These are phyloP conservation scores for Patagioenas fasciata DNA, from an alignment of 2,113 vertebrate genomes.

Conservation along the genomic window DNA sequence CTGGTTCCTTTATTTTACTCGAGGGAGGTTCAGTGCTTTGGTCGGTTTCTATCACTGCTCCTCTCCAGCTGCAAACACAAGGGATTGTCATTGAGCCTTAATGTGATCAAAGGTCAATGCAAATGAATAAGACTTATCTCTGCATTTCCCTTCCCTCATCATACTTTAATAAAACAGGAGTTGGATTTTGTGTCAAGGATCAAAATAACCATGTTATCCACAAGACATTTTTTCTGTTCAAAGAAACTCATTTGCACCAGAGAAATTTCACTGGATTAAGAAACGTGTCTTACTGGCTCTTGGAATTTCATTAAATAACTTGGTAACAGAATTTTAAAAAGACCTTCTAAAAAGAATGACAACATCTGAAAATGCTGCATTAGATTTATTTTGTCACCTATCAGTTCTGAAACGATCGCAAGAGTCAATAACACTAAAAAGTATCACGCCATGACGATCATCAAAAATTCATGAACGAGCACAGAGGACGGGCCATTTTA, in stretches of 20 bases:
- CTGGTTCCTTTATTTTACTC: conserved; percentile 55
- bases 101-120: neutral
- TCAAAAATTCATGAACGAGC: neutral
- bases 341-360: neutral
- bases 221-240: neutral
- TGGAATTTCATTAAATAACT: neutral
- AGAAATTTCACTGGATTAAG: neutral
- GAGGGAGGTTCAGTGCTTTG: conserved; percentile 76
- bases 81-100: neutral
- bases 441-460: neutral
- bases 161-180: neutral
- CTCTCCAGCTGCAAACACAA: conserved; percentile 79
- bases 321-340: neutral
- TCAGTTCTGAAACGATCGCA: neutral
- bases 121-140: neutral
- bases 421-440: neutral
- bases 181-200: neutral
- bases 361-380: neutral
- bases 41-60: conserved; percentile 83
- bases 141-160: neutral
- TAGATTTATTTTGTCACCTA: neutral
- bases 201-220: neutral
- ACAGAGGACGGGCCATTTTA: neutral
- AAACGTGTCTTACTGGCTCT: neutral
- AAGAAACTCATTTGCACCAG: neutral